Conservation (phyloP, 2,797 vertebrate genomes). For the Caiman crocodilus region DNA sequence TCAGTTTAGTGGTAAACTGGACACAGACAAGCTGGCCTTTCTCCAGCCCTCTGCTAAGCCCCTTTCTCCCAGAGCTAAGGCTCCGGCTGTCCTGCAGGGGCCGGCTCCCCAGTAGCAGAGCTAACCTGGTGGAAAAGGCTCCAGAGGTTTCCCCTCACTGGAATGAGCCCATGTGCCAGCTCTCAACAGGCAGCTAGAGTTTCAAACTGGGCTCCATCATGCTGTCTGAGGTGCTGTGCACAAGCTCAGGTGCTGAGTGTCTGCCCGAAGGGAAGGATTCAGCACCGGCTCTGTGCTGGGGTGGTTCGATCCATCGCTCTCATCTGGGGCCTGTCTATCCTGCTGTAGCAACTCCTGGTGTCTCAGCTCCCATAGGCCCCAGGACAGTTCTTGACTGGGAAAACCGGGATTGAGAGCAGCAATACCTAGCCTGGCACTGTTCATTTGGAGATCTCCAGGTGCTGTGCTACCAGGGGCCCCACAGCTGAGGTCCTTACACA, state of each 20-base stretch:
- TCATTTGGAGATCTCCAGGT: neutral
- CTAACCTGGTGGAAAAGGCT: fast-evolving
- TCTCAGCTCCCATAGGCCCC: neutral
- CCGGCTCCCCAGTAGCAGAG: fast-evolving
- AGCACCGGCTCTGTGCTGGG: neutral
- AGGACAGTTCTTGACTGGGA: neutral
- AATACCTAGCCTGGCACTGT: neutral
- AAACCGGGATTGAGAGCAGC: neutral
- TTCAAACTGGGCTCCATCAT: neutral
- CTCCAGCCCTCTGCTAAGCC: neutral
- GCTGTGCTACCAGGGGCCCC: neutral
- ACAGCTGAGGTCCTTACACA: neutral
- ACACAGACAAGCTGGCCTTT: neutral
- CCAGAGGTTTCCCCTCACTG: fast-evolving
- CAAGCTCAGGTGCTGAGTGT: neutral
- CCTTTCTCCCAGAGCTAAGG: constrained; percentile 36
- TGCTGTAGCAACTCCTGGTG: neutral
- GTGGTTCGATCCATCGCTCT: neutral
- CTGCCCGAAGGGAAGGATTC: neutral
- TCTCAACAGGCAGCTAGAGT: neutral
- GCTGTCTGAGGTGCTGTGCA: neutral
- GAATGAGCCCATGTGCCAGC: neutral
- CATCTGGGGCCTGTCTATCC: neutral
- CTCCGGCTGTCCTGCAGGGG: neutral
- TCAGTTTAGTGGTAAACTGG: constrained; percentile 44